Percentiles rank a stretch among this genome's conserved stretches.
These are phyloP conservation scores for Procavia capensis DNA, from an alignment of 2,113 vertebrate species.

Conservation along the genomic window DNA sequence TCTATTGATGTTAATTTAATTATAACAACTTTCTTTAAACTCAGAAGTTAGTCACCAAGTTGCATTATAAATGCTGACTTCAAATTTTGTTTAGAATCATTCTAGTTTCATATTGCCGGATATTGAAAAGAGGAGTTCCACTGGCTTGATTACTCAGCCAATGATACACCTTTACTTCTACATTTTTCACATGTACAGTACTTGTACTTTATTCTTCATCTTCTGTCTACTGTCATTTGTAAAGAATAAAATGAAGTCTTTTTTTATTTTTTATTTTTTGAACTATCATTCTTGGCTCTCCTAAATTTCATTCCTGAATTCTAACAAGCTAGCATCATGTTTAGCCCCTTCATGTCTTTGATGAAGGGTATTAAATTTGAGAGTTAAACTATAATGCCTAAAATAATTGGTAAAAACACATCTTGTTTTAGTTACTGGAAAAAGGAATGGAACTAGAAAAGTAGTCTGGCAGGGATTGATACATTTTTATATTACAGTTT, in stretches of 20 bases:
- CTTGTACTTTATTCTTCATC: not conserved
- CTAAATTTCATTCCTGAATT: not conserved
- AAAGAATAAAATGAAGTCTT: conserved; percentile 13
- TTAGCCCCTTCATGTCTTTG: not conserved
- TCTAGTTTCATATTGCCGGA: not conserved
- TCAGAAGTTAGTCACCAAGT: not conserved
- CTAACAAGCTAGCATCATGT: not conserved
- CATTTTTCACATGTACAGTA: not conserved
- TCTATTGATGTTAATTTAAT: not conserved
- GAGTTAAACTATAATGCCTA: not conserved
- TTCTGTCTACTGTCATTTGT: not conserved
- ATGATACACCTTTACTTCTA: not conserved
- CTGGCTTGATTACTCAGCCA: not conserved
- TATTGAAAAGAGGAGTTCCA: conserved; percentile 4
- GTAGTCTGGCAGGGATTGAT: not conserved
- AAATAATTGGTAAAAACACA: not conserved
- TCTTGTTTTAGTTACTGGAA: not conserved
- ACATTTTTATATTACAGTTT: not conserved
- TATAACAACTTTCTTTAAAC: not conserved
- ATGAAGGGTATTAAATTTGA: not conserved
- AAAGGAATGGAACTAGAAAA: not conserved
- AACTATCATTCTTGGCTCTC: not conserved
- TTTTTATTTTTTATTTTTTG: not conserved
- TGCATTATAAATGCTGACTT: not conserved
- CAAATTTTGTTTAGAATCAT: conserved; percentile 1